These are phyloP conservation scores for Megaustenia siamemsis DNA, from an alignment of 2,888 invertebrate species.

Conservation along the genomic window DNA sequence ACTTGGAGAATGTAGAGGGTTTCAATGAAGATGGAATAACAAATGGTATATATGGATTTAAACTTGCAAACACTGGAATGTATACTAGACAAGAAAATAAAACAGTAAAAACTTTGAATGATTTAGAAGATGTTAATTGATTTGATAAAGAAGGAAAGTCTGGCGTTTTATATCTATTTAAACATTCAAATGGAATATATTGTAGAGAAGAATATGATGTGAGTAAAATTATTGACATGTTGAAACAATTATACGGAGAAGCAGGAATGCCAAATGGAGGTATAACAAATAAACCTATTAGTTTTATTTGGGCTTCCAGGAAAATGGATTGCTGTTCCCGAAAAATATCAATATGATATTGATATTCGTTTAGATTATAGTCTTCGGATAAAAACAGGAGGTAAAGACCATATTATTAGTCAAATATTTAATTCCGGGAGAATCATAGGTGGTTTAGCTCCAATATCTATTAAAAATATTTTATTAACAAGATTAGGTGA, in stretches of 20 bases:
- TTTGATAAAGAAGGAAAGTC: not conserved
- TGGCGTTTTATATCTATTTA: not conserved
- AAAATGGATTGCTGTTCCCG: conserved; percentile 3
- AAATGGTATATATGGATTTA: too few species aligned
- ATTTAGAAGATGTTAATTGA: conserved; percentile 4
- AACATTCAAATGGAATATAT: conserved; percentile 17
- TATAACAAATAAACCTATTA: conserved; percentile 16
- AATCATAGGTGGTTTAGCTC: conserved; percentile 1
- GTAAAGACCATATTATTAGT: conserved; percentile 3
- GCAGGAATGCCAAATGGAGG: not conserved
- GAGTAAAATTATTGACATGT: not conserved
- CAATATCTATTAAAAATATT: not conserved
- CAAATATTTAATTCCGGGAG: conserved; percentile 7
- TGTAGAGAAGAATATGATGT: not conserved
- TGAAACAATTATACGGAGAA: not conserved
- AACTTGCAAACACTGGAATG: too few species aligned
- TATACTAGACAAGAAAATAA: too few species aligned
- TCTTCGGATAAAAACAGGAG: conserved; percentile 10
- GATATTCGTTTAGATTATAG: conserved; percentile 1
- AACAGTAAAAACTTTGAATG: too few species aligned
- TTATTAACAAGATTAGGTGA: conserved; percentile 4
- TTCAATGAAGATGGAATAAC: too few species aligned
- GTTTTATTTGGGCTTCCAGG: not conserved
- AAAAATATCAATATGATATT: conserved; percentile 7
- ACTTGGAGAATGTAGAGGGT: too few species aligned